Conservation (phyloP, 2,797 vertebrate species). For the Coranthus polyacanthus region DNA sequence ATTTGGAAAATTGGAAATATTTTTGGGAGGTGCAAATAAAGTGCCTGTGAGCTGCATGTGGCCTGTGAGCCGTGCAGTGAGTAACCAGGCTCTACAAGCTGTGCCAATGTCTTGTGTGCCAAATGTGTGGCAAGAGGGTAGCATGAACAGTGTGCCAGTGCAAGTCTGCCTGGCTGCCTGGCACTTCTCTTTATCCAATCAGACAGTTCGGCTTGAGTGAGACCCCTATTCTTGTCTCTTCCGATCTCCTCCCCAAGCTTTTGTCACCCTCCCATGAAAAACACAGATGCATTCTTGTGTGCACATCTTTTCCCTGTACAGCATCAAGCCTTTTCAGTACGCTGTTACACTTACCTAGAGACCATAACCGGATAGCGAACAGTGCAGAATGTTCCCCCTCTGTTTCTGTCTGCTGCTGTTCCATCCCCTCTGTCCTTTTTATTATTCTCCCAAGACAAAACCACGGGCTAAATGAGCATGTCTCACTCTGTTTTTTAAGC, state of each 20-base stretch:
- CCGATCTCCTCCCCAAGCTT: conserved; percentile 68
- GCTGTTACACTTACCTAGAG: conserved; percentile 79
- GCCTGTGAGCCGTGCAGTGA: conserved; percentile 71
- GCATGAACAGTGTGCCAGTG: conserved; percentile 71
- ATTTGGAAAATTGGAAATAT: conserved; percentile 55
- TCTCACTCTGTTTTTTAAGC: conserved; percentile 72
- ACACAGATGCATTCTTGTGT: conserved; percentile 56
- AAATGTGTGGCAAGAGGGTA: conserved; percentile 80
- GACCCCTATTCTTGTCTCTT: conserved; percentile 76
- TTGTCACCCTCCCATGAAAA: conserved; percentile 70
- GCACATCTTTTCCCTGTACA: conserved; percentile 43
- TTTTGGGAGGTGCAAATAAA: conserved; percentile 66
- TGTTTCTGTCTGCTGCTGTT: conserved; percentile 64
- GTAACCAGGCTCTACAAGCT: conserved; percentile 69
- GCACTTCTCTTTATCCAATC: conserved; percentile 82
- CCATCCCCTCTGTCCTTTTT: conserved; percentile 47
- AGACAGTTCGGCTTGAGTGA: conserved; percentile 80
- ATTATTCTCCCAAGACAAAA: conserved; percentile 64
- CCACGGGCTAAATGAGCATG: conserved; percentile 72
- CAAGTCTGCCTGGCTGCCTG: conserved; percentile 81
- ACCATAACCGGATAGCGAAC: conserved; percentile 74
- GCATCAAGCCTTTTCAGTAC: conserved; percentile 54
- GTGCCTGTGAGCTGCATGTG: conserved; percentile 63
- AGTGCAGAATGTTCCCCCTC: conserved; percentile 60
- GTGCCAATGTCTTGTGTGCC: conserved; percentile 77